Base-by-base conservation (phyloP, 2,888 invertebrate genomes). In the Ptychoptera contaminata region DNA sequence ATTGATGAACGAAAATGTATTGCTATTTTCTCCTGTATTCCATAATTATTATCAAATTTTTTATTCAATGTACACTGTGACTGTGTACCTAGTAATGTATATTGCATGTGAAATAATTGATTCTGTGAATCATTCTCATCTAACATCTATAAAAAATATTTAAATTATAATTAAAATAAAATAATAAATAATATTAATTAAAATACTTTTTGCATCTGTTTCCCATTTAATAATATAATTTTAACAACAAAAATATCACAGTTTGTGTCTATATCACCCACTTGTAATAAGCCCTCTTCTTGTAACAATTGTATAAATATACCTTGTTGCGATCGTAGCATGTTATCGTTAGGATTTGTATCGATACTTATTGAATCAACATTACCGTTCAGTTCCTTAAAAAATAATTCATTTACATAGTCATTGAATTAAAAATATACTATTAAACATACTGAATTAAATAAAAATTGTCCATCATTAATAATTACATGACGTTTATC, bases 1-100 rank as follows among this genome's bases (percentile, higher is more conserved):
- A 69, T 49, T 0, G 70, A 69, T 9, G 68, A 67, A 52, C 68
- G 63, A 47, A 72, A 67, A 41, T 63, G 62, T 29, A 72, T 52
- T 2, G 65, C 58, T 7, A 70, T 58, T 51, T 68, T 68, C 47
- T 72, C 69, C 52, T 67, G 63, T 1, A 70, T 55, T 0, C 50
- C 45, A 49, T 62, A 61, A 11, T 52, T 51, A 37, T 62, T 62
- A 11, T 58, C 54, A 2, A 53, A 52, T 42, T 58, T 61, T n/a
- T 55, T 44, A 31, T 52, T 49, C 8, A 63, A 47, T 7, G 56
- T 54, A 15, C 59, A 52, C 41, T 58, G 53, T 4, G 61, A 56
- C 2, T 57, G 55, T 16, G 56, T 58, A n/a, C 64, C 63, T 1
- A 63, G 51, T 31, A 63, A 58, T 40, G 61, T 63, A 37, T 57